Base-by-base conservation (phyloP, 2,888 invertebrate genomes). In the Exephanes ischioxanthus region DNA sequence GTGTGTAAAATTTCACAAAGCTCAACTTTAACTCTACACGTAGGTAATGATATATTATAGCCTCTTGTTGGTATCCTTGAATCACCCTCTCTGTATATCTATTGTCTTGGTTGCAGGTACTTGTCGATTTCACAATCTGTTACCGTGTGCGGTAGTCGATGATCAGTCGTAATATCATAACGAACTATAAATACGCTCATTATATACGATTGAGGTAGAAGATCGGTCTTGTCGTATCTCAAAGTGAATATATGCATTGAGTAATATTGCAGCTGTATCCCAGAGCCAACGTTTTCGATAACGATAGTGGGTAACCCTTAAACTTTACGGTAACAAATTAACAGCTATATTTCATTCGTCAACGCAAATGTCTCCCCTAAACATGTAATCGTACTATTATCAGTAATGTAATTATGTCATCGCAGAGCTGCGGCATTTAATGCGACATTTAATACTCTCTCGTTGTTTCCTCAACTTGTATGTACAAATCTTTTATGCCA, bases 211-310 rank as follows among this genome's bases (percentile, higher is more conserved):
- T 86, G 86, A 87, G 88, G 86, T 87, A 87, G 83, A 70, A 87
- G 83, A 70, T 85, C 80, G 66, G 82, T 80, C 80, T 84, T 53
- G 22, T 80, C 71, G 72, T 83, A 22, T 83, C 45, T 19, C 51
- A 45, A 70, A 73, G n/a, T 77, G 73, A 48, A 86, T 70, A 85
- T 70, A 85, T 70, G 55, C 63, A 70, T 66, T 90, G 90, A 91
- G 90, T 90, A 90, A 90, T 91, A 91, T 92, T 92, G 92, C 92
- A 92, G 84, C 90, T 91, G 88, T 89, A 90, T 92, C 91, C 92
- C 91, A 88, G 89, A 89, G 89, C 90, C 90, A 58, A 11, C 14
- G 11, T 58, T 26, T 58, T 22, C 26, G 26, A 26, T 58, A 58
- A 58, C 58, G 58, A 58, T 58, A 26, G 26, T 58, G 58, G 58